Percentiles rank a stretch among this genome's conserved stretches.
Conservation (phyloP, 2,888 invertebrate species). For the Philonicus albiceps region DNA sequence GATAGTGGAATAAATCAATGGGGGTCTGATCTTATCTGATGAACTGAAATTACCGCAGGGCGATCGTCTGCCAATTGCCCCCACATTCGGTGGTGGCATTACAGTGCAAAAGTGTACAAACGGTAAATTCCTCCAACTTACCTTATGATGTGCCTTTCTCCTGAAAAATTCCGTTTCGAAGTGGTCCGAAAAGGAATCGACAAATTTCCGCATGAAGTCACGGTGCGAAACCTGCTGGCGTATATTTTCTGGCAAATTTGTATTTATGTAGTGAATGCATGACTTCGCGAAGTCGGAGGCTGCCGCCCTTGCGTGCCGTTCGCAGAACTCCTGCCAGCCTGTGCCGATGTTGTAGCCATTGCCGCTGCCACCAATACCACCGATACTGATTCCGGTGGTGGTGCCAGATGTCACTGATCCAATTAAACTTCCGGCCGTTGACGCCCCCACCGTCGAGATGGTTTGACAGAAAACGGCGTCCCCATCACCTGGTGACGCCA, state of each 20-base stretch:
- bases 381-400: slow-evolving; percentile 47
- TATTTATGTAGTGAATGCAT: slow-evolving; percentile 79
- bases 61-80: not conserved
- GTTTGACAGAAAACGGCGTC: slow-evolving; percentile 51
- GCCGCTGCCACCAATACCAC: slow-evolving; percentile 43
- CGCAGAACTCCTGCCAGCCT: slow-evolving; percentile 85
- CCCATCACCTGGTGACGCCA: slow-evolving; percentile 52
- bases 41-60: not conserved
- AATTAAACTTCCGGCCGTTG: slow-evolving; percentile 26
- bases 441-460: slow-evolving; percentile 47
- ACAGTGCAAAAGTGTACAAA: not conserved
- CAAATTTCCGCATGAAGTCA: slow-evolving; percentile 82
- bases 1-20: no score
- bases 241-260: slow-evolving; percentile 72
- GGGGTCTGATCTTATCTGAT: no score
- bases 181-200: slow-evolving; percentile 84
- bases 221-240: slow-evolving; percentile 75
- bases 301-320: slow-evolving; percentile 84
- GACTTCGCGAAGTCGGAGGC: slow-evolving; percentile 89
- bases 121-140: slow-evolving; percentile 49
- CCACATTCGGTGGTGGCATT: not conserved
- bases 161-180: slow-evolving; percentile 81
- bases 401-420: slow-evolving; percentile 35
- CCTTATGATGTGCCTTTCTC: slow-evolving; percentile 66
- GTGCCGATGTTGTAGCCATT: slow-evolving; percentile 68